Percentiles rank a stretch among this genome's conserved stretches.
phyloP scores from a whole-genome alignment of 1,140 invertebrate genomes.

The Lutraria rhynchaena region DNA sequence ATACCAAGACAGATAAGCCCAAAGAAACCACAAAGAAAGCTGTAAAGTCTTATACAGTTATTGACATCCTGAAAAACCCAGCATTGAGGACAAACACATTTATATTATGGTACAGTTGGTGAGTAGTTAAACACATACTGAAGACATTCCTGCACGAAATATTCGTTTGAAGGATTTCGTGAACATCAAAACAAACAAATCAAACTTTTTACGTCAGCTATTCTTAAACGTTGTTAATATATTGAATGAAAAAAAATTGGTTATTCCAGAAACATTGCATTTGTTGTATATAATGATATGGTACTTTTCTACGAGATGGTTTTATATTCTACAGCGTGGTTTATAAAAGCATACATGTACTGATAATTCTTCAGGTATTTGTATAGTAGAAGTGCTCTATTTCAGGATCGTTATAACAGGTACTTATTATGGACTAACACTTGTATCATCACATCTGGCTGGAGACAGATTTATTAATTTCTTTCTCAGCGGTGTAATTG shows the following conservation, averaged over 20 bases:
- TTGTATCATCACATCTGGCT: constrained; percentile 65
- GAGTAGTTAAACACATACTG: too few species aligned
- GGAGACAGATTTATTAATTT: constrained; percentile 75
- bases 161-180: too few species aligned
- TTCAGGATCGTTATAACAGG: constrained; percentile 61
- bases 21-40: constrained; percentile 10
- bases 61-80: constrained; percentile 32
- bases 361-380: neutral
- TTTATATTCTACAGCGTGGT: neutral
- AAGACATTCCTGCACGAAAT: too few species aligned
- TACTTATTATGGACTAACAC: constrained; percentile 83
- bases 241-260: neutral
- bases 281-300: neutral
- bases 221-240: neutral
- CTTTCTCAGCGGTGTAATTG: constrained; percentile 85
- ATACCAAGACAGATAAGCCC: neutral
- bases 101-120: constrained; percentile 44
- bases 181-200: too few species aligned
- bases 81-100: constrained; percentile 28
- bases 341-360: neutral
- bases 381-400: neutral
- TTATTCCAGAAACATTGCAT: neutral
- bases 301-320: neutral
- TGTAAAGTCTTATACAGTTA: constrained; percentile 40
- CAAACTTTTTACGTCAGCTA: neutral